phyloP scores from a whole-genome alignment of 2,888 invertebrate genomes.

The Zonitis immaculata region DNA sequence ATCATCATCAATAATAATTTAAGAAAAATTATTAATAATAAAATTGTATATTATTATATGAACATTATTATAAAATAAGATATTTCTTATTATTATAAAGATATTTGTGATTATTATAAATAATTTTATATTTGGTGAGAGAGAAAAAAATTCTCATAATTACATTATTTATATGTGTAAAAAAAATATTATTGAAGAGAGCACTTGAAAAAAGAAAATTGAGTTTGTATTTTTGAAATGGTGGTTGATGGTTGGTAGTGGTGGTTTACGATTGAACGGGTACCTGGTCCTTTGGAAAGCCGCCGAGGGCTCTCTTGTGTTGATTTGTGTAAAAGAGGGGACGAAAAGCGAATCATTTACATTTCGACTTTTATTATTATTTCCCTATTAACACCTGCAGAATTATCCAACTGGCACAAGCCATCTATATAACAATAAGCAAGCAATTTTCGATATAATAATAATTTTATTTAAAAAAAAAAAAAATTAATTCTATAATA shows the following conservation, averaged over 20 bases:
- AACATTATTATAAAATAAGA: too few relatives aligned
- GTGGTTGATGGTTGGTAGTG: too few relatives aligned
- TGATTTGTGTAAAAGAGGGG: conserved; percentile 26
- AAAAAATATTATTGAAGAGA: too few relatives aligned
- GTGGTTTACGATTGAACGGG: conserved; percentile 21
- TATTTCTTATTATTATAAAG: too few relatives aligned
- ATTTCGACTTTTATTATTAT: conserved; percentile 26
- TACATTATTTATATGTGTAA: too few relatives aligned
- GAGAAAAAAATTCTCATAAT: too few relatives aligned
- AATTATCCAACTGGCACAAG: conserved; percentile 14
- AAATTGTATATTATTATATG: neutral
- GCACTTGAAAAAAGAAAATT: too few relatives aligned
- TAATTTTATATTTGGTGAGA: neutral
- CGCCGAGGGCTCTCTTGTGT: conserved; percentile 25
- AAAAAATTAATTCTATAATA: too few relatives aligned
- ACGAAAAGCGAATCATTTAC: conserved; percentile 28
- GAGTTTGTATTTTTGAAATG: too few relatives aligned
- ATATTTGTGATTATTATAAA: neutral
- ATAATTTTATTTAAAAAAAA: too few relatives aligned
- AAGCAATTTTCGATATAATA: neutral
- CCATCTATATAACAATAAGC: too few relatives aligned
- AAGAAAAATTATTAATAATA: neutral
- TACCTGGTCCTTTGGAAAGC: conserved; percentile 21
- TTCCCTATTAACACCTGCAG: conserved; percentile 25
- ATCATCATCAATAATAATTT: too few relatives aligned